Base-by-base conservation (phyloP, 1,140 invertebrate genomes). In the Pristionchus pacificus region DNA sequence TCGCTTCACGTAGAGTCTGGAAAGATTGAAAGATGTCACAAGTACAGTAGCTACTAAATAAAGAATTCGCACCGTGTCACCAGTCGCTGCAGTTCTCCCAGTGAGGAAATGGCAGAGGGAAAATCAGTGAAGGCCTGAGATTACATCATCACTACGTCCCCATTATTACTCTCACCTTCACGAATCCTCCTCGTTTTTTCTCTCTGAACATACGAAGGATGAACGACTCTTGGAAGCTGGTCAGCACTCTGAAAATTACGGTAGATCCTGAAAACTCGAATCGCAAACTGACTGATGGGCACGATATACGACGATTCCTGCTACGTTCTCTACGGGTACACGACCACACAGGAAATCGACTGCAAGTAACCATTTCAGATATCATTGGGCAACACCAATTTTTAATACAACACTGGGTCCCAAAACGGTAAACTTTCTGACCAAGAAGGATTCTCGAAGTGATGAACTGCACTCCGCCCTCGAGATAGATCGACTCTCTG, bases 281-380 rank as follows among this genome's bases (percentile, higher is more conserved):
- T 10, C 38, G 6, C 38, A 49, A 60, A 62, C 72, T 64, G 60
- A 82, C 82, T 88, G 90, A 85, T 98, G 93, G n/a, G 94, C 94
- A 84, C 91, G 89, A 75, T 93, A 89, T 2, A 98, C 91, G 74
- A 98, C 86, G 66, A 91, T 87, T 31, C 95, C 95, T 30, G 91
- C 93, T 28, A 97, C 78, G 81, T 92, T 88, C 65, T 92, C 88
- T n/a, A 92, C 87, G 15, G 95, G 95, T 62, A 98, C 89, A 76
- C 93, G 87, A 70, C 93, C 90, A 84, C 93, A 95, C 58, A 99
- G 87, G 70, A 98, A 87, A 88, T 99, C 97, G 2, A 98, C 38
- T n/a, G n/a, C n/a, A n/a, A n/a, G n/a, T n/a, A n/a, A n/a, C n/a
- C n/a, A n/a, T n/a, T n/a, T n/a, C n/a, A n/a, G n/a, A n/a, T n/a